A percentile compares a stretch with the other conserved stretches of the same genome.
These are phyloP conservation scores for Callyntrura guangdongensis DNA, from an alignment of 2,888 invertebrate species.

Conservation along the genomic window DNA sequence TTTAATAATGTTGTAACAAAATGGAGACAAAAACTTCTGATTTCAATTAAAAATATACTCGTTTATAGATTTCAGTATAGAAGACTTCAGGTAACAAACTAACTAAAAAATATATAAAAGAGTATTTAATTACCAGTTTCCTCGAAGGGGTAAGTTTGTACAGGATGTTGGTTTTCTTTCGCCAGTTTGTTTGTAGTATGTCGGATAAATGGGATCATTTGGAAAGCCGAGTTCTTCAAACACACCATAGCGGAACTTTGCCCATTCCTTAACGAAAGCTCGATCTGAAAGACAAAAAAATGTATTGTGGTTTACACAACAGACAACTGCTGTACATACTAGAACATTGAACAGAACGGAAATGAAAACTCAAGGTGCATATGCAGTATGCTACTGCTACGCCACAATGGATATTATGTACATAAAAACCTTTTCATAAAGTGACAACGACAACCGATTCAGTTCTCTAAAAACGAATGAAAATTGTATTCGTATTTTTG, in stretches of 20 bases:
- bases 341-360: constrained; percentile 39
- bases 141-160: constrained; percentile 82
- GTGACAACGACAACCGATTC: neutral
- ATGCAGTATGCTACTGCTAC: too few species aligned
- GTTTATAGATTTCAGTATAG: too few species aligned
- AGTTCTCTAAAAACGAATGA: neutral
- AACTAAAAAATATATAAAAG: constrained; percentile 24
- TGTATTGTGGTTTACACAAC: neutral
- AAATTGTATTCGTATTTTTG: neutral
- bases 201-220: constrained; percentile 88
- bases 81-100: too few species aligned
- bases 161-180: constrained; percentile 85
- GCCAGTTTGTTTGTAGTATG: constrained; percentile 87
- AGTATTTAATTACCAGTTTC: constrained; percentile 83
- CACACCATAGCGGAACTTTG: constrained; percentile 90
- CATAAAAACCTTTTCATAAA: too few species aligned
- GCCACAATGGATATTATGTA: too few species aligned
- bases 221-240: constrained; percentile 89
- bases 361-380: too few species aligned
- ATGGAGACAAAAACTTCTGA: too few species aligned
- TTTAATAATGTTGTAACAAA: neutral
- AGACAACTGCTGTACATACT: neutral
- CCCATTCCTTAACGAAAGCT: constrained; percentile 89
- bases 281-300: constrained; percentile 86
- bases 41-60: too few species aligned